These are phyloP conservation scores for Eonycteris spelaea DNA, from an alignment of 2,113 vertebrate species.

Conservation along the genomic window DNA sequence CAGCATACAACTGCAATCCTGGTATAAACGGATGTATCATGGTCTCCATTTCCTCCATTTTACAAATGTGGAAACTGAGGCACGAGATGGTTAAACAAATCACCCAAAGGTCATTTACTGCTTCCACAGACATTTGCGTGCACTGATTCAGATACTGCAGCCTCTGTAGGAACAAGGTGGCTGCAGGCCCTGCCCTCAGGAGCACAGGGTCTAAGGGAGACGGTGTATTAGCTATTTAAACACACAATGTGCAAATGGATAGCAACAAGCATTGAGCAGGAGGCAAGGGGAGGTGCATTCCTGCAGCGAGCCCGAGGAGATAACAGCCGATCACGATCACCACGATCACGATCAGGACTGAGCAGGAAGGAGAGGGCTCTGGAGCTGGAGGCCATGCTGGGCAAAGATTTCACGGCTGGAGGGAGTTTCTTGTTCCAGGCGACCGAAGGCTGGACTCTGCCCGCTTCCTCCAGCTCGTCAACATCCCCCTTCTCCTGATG, in stretches of 20 bases:
- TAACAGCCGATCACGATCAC: too few species aligned
- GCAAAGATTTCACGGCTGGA: neutral
- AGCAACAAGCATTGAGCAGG: neutral
- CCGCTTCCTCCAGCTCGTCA: neutral
- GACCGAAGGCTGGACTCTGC: neutral
- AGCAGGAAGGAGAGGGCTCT: neutral
- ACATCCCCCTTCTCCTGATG: neutral
- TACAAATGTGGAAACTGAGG: neutral
- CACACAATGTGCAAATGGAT: neutral
- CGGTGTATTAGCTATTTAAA: neutral
- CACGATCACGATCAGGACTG: too few species aligned
- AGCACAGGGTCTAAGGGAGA: neutral
- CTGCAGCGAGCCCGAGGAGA: neutral
- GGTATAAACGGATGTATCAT: neutral
- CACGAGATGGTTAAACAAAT: neutral
- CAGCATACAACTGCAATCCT: fast-evolving
- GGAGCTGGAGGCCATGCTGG: neutral
- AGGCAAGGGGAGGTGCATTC: neutral
- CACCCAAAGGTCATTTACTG: neutral
- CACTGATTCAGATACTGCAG: neutral
- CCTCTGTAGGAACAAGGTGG: neutral
- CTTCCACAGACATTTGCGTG: neutral
- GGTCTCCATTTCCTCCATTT: neutral
- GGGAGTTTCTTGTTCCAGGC: neutral
- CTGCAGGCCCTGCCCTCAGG: neutral